phyloP scores from a whole-genome alignment of 2,797 vertebrate species.

The Diplodus puntazzo region DNA sequence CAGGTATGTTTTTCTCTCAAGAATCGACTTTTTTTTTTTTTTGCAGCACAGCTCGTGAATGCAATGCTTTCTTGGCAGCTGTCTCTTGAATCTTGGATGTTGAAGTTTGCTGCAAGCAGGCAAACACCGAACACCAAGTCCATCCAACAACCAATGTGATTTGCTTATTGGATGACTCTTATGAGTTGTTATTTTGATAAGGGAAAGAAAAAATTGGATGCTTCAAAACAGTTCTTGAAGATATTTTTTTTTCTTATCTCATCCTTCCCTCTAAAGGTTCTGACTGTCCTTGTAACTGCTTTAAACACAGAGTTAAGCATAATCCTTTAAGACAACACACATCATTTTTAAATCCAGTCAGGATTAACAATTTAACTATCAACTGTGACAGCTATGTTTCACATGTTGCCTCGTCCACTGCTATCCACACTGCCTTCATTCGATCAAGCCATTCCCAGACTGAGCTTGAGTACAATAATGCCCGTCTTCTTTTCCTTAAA shows the following conservation, averaged over 20 bases:
- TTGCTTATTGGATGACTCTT: conserved; percentile 23
- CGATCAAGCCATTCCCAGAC: conserved; percentile 6
- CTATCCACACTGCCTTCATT: conserved; percentile 14
- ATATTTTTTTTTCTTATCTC: conserved; percentile 16
- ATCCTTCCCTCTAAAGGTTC: conserved; percentile 9
- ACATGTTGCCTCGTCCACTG: conserved; percentile 1
- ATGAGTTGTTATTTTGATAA: conserved; percentile 28
- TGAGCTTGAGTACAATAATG: conserved; percentile 28
- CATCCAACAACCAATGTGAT: conserved; percentile 24
- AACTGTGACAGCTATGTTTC: conserved; percentile 35
- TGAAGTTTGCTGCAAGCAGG: conserved; percentile 20
- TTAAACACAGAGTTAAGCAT: conserved; percentile 37
- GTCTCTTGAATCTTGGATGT: conserved; percentile 39
- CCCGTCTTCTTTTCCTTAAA: conserved; percentile 16
- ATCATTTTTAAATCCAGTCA: conserved; percentile 33
- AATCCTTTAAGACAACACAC: conserved; percentile 31
- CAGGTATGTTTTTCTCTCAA: conserved; percentile 12
- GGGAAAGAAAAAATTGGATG: neutral
- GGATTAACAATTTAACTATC: conserved; percentile 52
- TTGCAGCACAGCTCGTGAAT: conserved; percentile 29
- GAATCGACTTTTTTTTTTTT: conserved; percentile 35
- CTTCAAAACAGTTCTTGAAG: neutral
- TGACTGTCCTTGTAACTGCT: conserved; percentile 19
- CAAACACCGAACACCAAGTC: conserved; percentile 6
- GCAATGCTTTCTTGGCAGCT: conserved; percentile 44